Percentiles rank a stretch among this genome's conserved stretches.
Conservation (phyloP, 2,888 invertebrate species). For the Tupiocoris notatus region DNA sequence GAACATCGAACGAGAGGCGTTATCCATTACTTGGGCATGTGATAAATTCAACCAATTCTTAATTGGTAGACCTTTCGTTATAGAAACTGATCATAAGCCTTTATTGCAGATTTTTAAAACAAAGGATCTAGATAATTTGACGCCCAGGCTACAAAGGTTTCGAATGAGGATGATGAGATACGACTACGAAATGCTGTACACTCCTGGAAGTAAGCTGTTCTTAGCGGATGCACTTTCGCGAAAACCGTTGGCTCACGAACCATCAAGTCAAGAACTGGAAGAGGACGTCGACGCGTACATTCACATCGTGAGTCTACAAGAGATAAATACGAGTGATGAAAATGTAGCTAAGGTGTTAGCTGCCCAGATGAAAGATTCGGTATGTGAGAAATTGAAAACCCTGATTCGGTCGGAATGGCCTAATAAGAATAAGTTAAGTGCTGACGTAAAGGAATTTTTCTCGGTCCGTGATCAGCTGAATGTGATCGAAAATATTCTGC, state of each 20-base stretch:
- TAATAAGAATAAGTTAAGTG: background rate
- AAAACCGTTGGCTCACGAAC: background rate
- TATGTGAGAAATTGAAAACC: background rate
- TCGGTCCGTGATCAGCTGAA: background rate
- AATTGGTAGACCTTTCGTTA: background rate
- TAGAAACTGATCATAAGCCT: slow-evolving; percentile 24
- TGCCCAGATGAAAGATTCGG: slow-evolving; percentile 1
- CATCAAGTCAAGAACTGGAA: slow-evolving; percentile 1
- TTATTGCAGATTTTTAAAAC: slow-evolving; percentile 14
- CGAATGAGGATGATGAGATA: too few species aligned
- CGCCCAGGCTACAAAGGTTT: background rate
- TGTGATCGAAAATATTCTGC: slow-evolving; percentile 2
- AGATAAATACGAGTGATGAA: slow-evolving; percentile 4
- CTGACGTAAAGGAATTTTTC: background rate
- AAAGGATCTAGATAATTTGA: background rate
- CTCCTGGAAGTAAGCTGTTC: background rate
- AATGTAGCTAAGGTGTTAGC: slow-evolving; percentile 4
- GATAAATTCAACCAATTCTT: background rate
- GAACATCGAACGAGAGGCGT: slow-evolving; percentile 1
- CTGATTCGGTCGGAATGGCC: background rate
- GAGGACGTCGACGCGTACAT: slow-evolving; percentile 15
- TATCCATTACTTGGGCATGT: background rate
- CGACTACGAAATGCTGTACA: background rate
- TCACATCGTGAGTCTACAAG: background rate
- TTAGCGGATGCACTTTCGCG: slow-evolving; percentile 5